Evolutionary conservation across 2,888 invertebrate species (phyloP), one percentile per base, ranked within the genome.

Genomic region (Erebia ligea): DNA sequence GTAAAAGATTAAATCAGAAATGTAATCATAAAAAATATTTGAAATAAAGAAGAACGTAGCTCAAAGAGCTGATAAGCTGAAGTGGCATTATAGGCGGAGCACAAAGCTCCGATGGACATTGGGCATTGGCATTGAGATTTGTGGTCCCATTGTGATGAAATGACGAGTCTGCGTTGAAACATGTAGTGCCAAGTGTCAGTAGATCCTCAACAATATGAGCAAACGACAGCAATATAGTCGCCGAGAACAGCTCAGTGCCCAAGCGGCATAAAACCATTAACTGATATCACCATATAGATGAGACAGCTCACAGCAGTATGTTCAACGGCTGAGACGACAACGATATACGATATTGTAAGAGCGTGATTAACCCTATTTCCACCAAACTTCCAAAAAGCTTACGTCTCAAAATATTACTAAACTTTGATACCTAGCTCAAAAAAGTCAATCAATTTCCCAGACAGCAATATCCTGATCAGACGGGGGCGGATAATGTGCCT

Each of bases 381-480:
- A 40, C 11, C 40, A 11, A 4, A 59, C 11, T 40, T 40, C n/a
- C 42, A n/a, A 42, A 42, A 40, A 17, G 2, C n/a, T 40, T n/a
- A n/a, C 3, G 11, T 10, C 17, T 40, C 42, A 40, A 11, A 19
- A 11, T 19, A 17, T 40, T 17, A 56, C 45, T 54, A 10, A 52
- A 64, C 15, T 34, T 11, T 52, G n/a, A 19, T 42, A 66, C 5
- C 9, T 25, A 66, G n/a, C 15, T 25, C 45, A 21, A 52, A 57
- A 57, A 61, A 52, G 52, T 61, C 48, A 67, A 68, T 68, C 65
- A 21, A 17, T 65, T 70, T 62, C 40, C 56, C 71, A 73, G 73
- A 73, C 71, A 76, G 82, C 79, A 88, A 91, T 89, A 86, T 89
- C 90, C 89, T 83, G 85, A 84, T 80, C 77, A 81, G 77, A 77